Evolutionary conservation across 2,888 invertebrate genomes (phyloP).

Genomic region (Arrhopalites spinosus): DNA sequence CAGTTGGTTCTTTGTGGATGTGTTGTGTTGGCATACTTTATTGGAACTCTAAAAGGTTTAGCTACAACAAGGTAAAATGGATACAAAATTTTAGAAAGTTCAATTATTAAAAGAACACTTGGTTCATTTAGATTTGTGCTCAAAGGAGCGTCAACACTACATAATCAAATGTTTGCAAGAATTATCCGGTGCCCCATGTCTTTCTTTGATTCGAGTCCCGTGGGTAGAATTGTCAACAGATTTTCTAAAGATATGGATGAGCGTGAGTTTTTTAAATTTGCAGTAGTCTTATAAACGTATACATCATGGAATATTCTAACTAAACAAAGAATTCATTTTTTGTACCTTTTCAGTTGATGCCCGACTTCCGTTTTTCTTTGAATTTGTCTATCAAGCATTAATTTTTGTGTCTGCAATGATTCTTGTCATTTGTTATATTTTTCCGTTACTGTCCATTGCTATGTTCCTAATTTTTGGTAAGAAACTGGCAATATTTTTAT

Average conservation of each 20-base stretch:
- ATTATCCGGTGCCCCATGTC: slow-evolving; percentile 58
- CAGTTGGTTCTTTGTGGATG: slow-evolving; percentile 61
- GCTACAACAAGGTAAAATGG: slow-evolving; percentile 42
- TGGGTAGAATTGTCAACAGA: slow-evolving; percentile 61
- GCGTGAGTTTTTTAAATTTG: slow-evolving; percentile 56
- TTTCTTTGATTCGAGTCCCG: slow-evolving; percentile 62
- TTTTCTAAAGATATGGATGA: slow-evolving; percentile 63
- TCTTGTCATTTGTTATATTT: slow-evolving; percentile 60
- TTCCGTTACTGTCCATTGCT: slow-evolving; percentile 59
- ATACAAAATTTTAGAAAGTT: background rate
- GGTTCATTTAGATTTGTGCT: slow-evolving; percentile 50
- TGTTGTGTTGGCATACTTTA: slow-evolving; percentile 60
- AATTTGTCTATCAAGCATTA: slow-evolving; percentile 63
- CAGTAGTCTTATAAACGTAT: background rate
- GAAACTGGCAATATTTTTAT: background rate
- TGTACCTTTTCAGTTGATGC: slow-evolving; percentile 62
- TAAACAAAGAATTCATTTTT: no score
- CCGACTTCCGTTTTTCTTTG: slow-evolving; percentile 63
- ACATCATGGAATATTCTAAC: background rate
- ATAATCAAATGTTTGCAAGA: slow-evolving; percentile 57
- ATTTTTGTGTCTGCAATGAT: slow-evolving; percentile 60
- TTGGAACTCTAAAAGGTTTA: slow-evolving; percentile 59
- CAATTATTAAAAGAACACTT: background rate
- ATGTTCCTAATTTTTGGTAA: slow-evolving; percentile 59
- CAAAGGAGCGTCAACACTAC: slow-evolving; percentile 56